phyloP scores from a whole-genome alignment of 2,797 vertebrate species.

The Pangasius mekongensis region DNA sequence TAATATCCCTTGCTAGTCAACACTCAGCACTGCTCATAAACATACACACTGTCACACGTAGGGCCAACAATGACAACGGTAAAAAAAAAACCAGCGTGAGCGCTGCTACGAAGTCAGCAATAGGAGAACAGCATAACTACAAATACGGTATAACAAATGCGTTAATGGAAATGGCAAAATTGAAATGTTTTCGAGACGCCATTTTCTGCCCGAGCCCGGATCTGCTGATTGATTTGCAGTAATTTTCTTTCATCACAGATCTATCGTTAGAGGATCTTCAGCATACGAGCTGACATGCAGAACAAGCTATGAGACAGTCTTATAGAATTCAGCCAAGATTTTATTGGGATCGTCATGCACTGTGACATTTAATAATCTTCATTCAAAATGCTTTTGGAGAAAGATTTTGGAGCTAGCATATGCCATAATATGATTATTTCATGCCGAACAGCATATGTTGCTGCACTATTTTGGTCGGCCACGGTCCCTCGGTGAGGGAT shows the following conservation, averaged over 20 bases:
- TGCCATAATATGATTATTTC: slow-evolving; percentile 55
- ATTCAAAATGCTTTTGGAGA: background rate
- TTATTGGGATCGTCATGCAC: background rate
- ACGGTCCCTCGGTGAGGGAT: slow-evolving; percentile 48
- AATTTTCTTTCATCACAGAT: background rate
- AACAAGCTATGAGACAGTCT: background rate
- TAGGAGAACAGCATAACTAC: background rate
- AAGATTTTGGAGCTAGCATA: slow-evolving; percentile 20
- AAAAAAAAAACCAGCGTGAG: background rate
- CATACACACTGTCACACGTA: background rate
- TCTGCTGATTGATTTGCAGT: background rate
- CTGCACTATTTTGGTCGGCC: slow-evolving; percentile 47
- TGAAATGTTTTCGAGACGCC: background rate
- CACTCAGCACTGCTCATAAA: background rate
- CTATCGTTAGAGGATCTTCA: background rate
- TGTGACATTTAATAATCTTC: background rate
- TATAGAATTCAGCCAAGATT: background rate
- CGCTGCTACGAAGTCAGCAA: background rate
- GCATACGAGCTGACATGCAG: background rate
- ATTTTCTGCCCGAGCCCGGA: background rate
- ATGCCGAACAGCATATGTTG: slow-evolving; percentile 53
- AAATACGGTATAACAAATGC: background rate
- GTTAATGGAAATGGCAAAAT: background rate
- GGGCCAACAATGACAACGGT: background rate
- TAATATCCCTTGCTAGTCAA: background rate